These are phyloP conservation scores for Drosophila cardini DNA, from an alignment of 1,140 invertebrate genomes.

Conservation along the genomic window DNA sequence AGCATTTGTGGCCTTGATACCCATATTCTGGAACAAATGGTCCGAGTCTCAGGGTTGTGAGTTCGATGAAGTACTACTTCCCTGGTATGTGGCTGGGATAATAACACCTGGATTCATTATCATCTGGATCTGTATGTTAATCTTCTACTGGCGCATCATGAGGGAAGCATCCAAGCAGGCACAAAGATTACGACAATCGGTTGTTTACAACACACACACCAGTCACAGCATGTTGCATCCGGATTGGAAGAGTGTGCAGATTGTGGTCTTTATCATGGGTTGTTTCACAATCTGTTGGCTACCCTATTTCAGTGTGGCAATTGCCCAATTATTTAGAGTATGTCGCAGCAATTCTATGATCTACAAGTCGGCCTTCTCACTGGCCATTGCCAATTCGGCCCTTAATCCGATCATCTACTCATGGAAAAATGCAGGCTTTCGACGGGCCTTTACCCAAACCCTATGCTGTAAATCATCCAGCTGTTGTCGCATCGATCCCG, in stretches of 20 bases:
- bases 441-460: slow-evolving; percentile 88
- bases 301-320: slow-evolving; percentile 89
- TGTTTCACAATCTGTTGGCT: slow-evolving; percentile 91
- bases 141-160: slow-evolving; percentile 91
- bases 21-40: slow-evolving; percentile 91
- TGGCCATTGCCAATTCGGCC: slow-evolving; percentile 90
- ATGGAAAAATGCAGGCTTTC: slow-evolving; percentile 91
- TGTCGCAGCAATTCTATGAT: slow-evolving; percentile 86
- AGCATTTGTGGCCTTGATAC: slow-evolving; percentile 87
- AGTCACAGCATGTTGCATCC: slow-evolving; percentile 86
- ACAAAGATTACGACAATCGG: slow-evolving; percentile 86
- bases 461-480: slow-evolving; percentile 87
- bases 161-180: slow-evolving; percentile 89
- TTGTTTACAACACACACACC: slow-evolving; percentile 77
- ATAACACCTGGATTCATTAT: slow-evolving; percentile 89
- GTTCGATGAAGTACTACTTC: slow-evolving; percentile 79
- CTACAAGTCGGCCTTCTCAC: slow-evolving; percentile 89
- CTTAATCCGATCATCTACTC: slow-evolving; percentile 92
- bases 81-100: slow-evolving; percentile 88
- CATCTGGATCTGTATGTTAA: slow-evolving; percentile 89
- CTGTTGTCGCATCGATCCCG: slow-evolving; percentile 38
- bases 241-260: slow-evolving; percentile 91
- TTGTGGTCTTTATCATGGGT: slow-evolving; percentile 89
- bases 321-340: slow-evolving; percentile 86
- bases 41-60: slow-evolving; percentile 86